Conservation (phyloP, 2,888 invertebrate genomes). For the Tribolium freemani region DNA sequence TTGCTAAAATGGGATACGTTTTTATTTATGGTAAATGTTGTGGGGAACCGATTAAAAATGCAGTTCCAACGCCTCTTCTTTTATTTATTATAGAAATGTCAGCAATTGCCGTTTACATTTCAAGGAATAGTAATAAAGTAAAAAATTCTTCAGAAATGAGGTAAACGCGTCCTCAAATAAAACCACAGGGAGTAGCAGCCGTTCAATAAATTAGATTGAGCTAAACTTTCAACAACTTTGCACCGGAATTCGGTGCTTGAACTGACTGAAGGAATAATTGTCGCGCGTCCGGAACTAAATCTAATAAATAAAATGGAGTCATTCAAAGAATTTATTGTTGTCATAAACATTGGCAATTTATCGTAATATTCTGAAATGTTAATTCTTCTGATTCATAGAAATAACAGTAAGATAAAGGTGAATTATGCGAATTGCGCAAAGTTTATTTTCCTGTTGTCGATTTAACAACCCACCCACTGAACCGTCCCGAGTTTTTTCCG, state of each 20-base stretch:
- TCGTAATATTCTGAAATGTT: slow-evolving; percentile 11
- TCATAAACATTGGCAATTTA: slow-evolving; percentile 13
- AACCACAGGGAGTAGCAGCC: slow-evolving; percentile 8
- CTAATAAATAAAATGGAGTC: slow-evolving; percentile 6
- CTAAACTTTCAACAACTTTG: slow-evolving; percentile 4
- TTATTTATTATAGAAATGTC: not conserved
- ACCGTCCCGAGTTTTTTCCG: not conserved
- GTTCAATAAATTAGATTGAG: not conserved
- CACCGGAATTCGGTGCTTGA: not conserved
- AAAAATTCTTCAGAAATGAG: slow-evolving; percentile 9
- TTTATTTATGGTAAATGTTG: no score
- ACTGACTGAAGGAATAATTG: not conserved
- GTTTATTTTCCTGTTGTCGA: not conserved
- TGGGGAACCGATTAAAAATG: no score
- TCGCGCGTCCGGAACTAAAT: not conserved
- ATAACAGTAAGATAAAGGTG: not conserved
- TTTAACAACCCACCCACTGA: slow-evolving; percentile 17
- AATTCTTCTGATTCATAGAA: slow-evolving; percentile 13
- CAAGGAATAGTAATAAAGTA: slow-evolving; percentile 4
- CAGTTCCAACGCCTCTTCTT: not conserved
- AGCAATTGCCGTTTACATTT: not conserved
- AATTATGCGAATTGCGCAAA: slow-evolving; percentile 8
- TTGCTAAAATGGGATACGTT: no score
- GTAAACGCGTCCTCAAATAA: slow-evolving; percentile 16
- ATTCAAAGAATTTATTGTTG: slow-evolving; percentile 22